Base-by-base conservation (phyloP, 2,797 vertebrate species). In the Bradypodion pumilum region DNA sequence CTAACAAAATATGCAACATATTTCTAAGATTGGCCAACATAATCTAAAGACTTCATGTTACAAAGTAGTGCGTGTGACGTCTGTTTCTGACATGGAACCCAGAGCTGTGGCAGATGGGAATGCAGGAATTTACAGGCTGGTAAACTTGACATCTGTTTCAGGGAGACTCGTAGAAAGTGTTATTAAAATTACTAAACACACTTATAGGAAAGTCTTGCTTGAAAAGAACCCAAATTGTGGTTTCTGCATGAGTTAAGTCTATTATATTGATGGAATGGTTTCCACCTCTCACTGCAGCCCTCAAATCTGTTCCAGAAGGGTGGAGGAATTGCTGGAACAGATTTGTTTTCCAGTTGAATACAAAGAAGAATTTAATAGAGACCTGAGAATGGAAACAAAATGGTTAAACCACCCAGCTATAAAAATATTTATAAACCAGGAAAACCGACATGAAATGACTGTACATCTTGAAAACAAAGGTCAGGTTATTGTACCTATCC, bases 391-490 rank as follows among this genome's bases (percentile, higher is more conserved):
- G 75, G 87, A 0, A 1, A 78, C 86, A 82, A 82, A 85, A 52
- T 32, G 78, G 44, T 76, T 63, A 69, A 1, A 63, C 82, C 85
- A 72, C 2, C 0, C 35, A 35, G 7, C 37, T 78, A 76, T 90
- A 82, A 81, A 77, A 52, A 37, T n/a, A 70, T 77, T 85, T 76
- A 80, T 69, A 52, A 49, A 27, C 69, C 5, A 70, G 25, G 75
- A 44, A 81, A 21, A 78, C 65, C 35, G 84, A 62, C 13, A 85
- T 90, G 75, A 90, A 92, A 93, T 29, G 92, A 40, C 65, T 66
- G 7, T 89, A 91, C 86, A 90, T 88, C 91, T 91, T 85, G 37
- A 60, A 83, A 91, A 27, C 15, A 59, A 60, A 40, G 63, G 46
- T 80, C 82, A 23, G 84, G 86, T 0, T 74, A 85, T 79, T 27